These are phyloP conservation scores for Aldrovandia affinis DNA, from an alignment of 2,797 vertebrate genomes.

Conservation along the genomic window DNA sequence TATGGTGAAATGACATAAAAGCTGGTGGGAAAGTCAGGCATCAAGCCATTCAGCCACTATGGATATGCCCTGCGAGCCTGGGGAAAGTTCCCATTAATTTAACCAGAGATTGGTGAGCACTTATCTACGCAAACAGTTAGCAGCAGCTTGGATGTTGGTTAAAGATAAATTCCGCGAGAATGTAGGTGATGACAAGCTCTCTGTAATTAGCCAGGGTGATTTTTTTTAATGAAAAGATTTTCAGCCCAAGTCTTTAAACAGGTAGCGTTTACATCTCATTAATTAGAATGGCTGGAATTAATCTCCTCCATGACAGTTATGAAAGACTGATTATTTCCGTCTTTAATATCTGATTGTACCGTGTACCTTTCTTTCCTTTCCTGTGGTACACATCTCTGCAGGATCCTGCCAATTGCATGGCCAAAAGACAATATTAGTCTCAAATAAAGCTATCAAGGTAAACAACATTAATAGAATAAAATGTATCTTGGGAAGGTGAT, in stretches of 20 bases:
- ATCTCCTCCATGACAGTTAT: constrained; percentile 43
- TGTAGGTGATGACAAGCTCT: constrained; percentile 34
- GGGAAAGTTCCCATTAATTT: not conserved
- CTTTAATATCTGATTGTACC: not conserved
- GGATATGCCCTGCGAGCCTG: constrained; percentile 58
- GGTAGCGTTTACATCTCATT: constrained; percentile 55
- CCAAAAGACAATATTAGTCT: too few species aligned
- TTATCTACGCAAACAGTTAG: not conserved
- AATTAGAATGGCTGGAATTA: constrained; percentile 55
- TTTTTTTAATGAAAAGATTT: constrained; percentile 26
- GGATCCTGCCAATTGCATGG: too few species aligned
- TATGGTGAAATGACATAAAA: not conserved
- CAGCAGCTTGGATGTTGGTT: not conserved
- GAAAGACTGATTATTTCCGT: constrained; percentile 1
- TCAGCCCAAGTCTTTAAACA: constrained; percentile 35
- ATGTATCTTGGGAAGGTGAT: too few species aligned
- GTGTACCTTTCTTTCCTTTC: too few species aligned
- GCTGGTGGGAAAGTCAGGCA: not conserved
- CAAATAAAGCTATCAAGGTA: too few species aligned
- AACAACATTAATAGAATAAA: too few species aligned
- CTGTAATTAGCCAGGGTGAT: constrained; percentile 44
- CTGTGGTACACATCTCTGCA: not conserved
- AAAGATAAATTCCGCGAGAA: constrained; percentile 30
- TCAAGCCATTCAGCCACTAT: constrained; percentile 54
- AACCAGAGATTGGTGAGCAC: not conserved